Evolutionary conservation across 1,140 invertebrate genomes (phyloP), one percentile per base, ranked within the genome.

Genomic region (Akabosia matsudoensis): DNA sequence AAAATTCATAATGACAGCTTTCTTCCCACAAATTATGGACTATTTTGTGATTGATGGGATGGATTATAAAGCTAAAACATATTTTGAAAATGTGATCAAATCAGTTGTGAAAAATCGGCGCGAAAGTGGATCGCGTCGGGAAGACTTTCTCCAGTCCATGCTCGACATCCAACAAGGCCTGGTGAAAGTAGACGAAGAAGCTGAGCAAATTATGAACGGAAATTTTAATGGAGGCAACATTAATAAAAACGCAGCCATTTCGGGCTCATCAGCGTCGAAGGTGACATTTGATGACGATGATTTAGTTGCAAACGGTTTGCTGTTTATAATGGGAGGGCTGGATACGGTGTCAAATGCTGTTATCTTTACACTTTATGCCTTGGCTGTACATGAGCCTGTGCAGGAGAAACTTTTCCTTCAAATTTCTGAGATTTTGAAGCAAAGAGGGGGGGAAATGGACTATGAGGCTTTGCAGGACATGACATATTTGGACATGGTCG

Each of bases 241-340:
- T n/a, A n/a, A n/a, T n/a, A n/a, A n/a, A n/a, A n/a, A n/a, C n/a
- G n/a, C n/a, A n/a, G n/a, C n/a, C n/a, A n/a, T n/a, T n/a, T 71
- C 71, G 24, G 22, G 79, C 10, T 75, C 76, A n/a, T 79, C 56
- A 76, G 67, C 33, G n/a, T 56, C 74, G 24, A 31, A 37, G 34
- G 28, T 84, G 13, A 78, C 78, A 51, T 81, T 85, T 24, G 84
- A 84, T 3, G 82, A 84, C 13, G 80, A 84, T 1, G 87, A 85
- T 74, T 81, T 89, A 16, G 83, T 86, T 3, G 86, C 85, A 4
- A 86, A 88, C 81, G 84, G 85, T 14, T 82, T 89, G 76, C 3
- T 87, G 79, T 84, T 89, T 78, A 86, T 88, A 70, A 52, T 88
- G 28, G 88, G 87, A 71, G 89, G 88, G 0, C 86, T 86, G 71